A percentile compares a stretch with the other conserved stretches of the same genome.
Conservation (phyloP, 2,113 vertebrate species). For the Macroglossus sobrinus region DNA sequence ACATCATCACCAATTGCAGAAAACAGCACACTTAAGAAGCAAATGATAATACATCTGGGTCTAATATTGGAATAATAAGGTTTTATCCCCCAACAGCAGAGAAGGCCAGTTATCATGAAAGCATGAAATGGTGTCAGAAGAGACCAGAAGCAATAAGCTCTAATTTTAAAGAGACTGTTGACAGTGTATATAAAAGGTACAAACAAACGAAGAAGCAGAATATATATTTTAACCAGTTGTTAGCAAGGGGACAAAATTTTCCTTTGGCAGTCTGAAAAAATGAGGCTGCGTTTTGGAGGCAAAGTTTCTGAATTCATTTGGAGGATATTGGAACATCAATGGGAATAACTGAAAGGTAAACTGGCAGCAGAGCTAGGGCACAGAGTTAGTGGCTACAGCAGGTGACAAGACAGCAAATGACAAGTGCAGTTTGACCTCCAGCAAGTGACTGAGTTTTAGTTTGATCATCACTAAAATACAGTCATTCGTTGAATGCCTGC, state of each 20-base stretch:
- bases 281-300: neutral
- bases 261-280: neutral
- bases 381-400: neutral
- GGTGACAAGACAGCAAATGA: neutral
- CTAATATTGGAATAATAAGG: neutral
- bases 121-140: neutral
- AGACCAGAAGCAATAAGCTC: neutral
- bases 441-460: neutral
- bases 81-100: neutral
- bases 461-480: neutral
- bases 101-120: neutral
- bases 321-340: neutral
- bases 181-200: neutral
- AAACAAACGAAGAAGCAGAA: neutral
- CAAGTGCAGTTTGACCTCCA: neutral
- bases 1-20: neutral
- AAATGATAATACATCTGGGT: neutral
- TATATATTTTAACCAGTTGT: neutral
- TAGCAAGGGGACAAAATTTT: neutral
- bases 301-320: neutral
- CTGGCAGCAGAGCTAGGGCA: neutral
- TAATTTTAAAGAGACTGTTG: neutral
- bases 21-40: neutral
- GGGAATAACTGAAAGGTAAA: neutral
- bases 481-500: neutral